Percentiles rank a stretch among this genome's conserved stretches.
Conservation (phyloP, 1,140 invertebrate genomes). For the Tribolium madens region DNA sequence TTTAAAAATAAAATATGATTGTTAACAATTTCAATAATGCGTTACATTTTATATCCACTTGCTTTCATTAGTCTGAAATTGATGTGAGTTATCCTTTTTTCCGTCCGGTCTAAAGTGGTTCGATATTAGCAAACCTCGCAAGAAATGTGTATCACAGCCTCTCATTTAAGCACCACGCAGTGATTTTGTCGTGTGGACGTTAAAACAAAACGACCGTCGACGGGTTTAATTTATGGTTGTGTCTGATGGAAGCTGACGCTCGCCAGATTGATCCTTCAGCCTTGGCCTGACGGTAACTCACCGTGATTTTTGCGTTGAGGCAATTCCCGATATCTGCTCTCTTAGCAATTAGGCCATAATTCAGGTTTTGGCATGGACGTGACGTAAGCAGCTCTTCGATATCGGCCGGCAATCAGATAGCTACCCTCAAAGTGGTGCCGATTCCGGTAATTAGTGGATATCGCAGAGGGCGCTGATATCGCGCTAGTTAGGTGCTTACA, state of each 20-base stretch:
- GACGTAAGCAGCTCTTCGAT: slow-evolving; percentile 17
- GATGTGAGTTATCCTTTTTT: neutral
- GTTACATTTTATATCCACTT: neutral
- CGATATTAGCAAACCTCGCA: too few relatives aligned
- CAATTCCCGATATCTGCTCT: neutral
- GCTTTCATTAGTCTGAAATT: too few relatives aligned
- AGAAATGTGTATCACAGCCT: too few relatives aligned
- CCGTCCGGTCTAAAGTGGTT: too few relatives aligned
- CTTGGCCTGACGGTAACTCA: neutral
- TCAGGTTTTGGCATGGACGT: neutral
- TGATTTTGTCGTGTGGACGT: neutral
- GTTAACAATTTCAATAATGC: neutral
- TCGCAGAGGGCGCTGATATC: slow-evolving; percentile 27
- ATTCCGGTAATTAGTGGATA: slow-evolving; percentile 56
- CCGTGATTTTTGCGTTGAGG: neutral
- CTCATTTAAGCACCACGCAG: too few relatives aligned
- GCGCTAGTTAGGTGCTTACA: slow-evolving; percentile 43
- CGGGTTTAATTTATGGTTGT: neutral
- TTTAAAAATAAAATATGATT: neutral
- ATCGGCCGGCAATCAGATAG: slow-evolving; percentile 40
- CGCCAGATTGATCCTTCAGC: neutral
- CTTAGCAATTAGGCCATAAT: neutral
- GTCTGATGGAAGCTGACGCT: neutral
- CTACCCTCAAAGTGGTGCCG: slow-evolving; percentile 52
- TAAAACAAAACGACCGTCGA: neutral